phyloP scores from a whole-genome alignment of 1,140 invertebrate species.

The Antheraea mylitta region DNA sequence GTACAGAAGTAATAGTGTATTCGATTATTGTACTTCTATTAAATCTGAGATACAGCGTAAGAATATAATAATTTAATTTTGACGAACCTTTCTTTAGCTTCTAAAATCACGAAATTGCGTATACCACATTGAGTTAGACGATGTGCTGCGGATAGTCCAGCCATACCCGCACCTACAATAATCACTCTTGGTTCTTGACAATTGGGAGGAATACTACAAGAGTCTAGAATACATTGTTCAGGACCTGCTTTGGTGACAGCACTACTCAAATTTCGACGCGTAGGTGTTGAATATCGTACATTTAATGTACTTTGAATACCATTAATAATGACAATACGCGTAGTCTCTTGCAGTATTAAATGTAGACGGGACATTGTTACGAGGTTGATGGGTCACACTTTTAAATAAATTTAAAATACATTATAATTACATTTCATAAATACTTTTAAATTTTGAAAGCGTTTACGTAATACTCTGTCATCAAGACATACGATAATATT shows the following conservation, averaged over 20 bases:
- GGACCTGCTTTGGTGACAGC: slow-evolving; percentile 42
- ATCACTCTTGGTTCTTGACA: slow-evolving; percentile 83
- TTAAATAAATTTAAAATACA: slow-evolving; percentile 23
- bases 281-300: background rate
- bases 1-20: too few relatives aligned
- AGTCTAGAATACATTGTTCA: slow-evolving; percentile 63
- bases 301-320: background rate
- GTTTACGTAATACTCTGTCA: slow-evolving; percentile 14
- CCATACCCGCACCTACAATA: slow-evolving; percentile 88
- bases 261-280: slow-evolving; percentile 31
- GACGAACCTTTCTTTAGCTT: slow-evolving; percentile 85
- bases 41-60: background rate
- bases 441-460: slow-evolving; percentile 45
- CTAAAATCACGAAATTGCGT: slow-evolving; percentile 83
- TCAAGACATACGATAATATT: background rate
- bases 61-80: slow-evolving; percentile 11
- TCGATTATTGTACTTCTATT: background rate
- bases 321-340: background rate
- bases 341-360: background rate
- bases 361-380: background rate
- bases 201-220: slow-evolving; percentile 77
- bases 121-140: slow-evolving; percentile 84
- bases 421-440: slow-evolving; percentile 17
- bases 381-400: background rate
- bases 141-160: slow-evolving; percentile 86